Conservation (phyloP, 2,797 vertebrate genomes). For the Chelidonichthys spinosus region DNA sequence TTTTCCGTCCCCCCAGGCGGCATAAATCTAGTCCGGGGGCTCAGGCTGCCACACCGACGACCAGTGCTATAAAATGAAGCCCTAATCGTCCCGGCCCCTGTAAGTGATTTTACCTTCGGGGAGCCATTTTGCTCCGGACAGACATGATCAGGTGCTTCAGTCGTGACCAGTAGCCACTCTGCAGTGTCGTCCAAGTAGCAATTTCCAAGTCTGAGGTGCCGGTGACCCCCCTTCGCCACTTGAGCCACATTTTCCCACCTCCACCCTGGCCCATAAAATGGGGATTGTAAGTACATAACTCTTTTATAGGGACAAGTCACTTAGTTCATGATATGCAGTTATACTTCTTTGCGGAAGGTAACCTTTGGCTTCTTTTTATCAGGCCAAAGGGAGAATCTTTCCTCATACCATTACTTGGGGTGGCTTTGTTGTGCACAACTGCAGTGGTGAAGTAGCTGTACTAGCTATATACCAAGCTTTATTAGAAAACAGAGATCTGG, state of each 20-base stretch:
- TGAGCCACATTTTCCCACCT: constrained; percentile 43
- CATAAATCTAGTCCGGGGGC: constrained; percentile 58
- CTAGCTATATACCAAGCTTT: not conserved
- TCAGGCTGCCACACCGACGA: constrained; percentile 50
- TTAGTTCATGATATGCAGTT: constrained; percentile 57
- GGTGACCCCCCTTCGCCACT: constrained; percentile 34
- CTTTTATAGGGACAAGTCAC: constrained; percentile 55
- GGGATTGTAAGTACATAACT: constrained; percentile 63
- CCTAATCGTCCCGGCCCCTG: constrained; percentile 60
- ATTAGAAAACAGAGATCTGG: constrained; percentile 2
- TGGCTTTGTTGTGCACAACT: not conserved
- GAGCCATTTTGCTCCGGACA: constrained; percentile 51
- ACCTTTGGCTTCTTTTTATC: constrained; percentile 38
- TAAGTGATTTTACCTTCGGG: constrained; percentile 71
- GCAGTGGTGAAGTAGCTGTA: not conserved
- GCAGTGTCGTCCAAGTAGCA: constrained; percentile 54
- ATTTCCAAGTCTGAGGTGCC: constrained; percentile 24
- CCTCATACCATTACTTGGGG: constrained; percentile 14
- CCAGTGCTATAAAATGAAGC: constrained; percentile 67
- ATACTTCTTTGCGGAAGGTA: constrained; percentile 29
- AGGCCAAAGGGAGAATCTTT: constrained; percentile 34
- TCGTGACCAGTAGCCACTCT: constrained; percentile 47
- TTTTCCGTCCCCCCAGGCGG: constrained; percentile 58
- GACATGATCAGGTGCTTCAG: constrained; percentile 51
- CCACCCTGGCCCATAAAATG: constrained; percentile 34